Percentiles rank a stretch among this genome's conserved stretches.
Evolutionary conservation across 2,888 invertebrate genomes (phyloP).

Genomic region (Eilema griseolum): DNA sequence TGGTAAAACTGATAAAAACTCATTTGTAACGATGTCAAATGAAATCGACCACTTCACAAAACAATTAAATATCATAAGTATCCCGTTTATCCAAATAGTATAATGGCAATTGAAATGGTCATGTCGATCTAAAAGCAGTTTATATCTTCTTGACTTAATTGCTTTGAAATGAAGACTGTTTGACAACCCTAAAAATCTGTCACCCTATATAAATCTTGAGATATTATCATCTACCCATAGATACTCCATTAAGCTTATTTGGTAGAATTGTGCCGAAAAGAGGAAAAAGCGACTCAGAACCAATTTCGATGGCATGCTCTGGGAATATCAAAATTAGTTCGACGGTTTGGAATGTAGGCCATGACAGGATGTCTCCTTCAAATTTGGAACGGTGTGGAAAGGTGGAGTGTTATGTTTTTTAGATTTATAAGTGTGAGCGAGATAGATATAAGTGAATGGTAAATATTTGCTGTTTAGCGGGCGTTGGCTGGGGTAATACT

Average conservation of each 20-base stretch:
- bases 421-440: too few relatives aligned
- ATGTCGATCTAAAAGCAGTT: too few relatives aligned
- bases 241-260: slow-evolving; percentile 34
- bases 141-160: too few relatives aligned
- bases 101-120: too few relatives aligned
- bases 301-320: slow-evolving; percentile 7
- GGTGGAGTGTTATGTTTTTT: not conserved
- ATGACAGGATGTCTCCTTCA: not conserved
- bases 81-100: too few relatives aligned
- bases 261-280: slow-evolving; percentile 21
- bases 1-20: too few relatives aligned
- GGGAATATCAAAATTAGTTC: slow-evolving; percentile 9
- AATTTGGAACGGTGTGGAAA: not conserved
- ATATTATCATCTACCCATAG: slow-evolving; percentile 23
- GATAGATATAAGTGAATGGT: too few relatives aligned
- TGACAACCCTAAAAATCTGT: not conserved
- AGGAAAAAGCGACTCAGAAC: slow-evolving; percentile 9
- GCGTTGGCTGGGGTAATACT: too few relatives aligned
- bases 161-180: not conserved
- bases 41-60: too few relatives aligned
- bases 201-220: slow-evolving; percentile 23
- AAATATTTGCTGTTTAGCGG: too few relatives aligned
- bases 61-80: too few relatives aligned
- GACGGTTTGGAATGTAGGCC: not conserved
- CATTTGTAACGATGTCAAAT: too few relatives aligned